phyloP scores from a whole-genome alignment of 2,888 invertebrate genomes.

The Crematogaster levior region DNA sequence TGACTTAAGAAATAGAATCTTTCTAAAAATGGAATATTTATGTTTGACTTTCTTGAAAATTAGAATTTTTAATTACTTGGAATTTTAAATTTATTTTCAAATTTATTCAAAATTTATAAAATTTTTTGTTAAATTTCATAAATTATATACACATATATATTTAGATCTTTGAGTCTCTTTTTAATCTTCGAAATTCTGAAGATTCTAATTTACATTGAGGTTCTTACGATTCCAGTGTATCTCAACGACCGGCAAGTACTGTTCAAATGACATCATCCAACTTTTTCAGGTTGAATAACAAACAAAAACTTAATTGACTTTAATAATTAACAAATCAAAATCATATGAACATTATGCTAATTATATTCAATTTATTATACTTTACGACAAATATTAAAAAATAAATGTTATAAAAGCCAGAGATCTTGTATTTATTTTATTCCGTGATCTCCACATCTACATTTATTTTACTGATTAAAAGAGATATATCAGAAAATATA shows the following conservation, averaged over 20 bases:
- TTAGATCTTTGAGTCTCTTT: not conserved
- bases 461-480: not conserved
- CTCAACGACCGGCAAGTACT: conserved; percentile 12
- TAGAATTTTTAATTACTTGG: not conserved
- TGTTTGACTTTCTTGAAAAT: conserved; percentile 8
- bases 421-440: conserved; percentile 13
- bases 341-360: not conserved
- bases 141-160: too few species aligned
- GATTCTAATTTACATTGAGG: not conserved
- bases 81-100: not conserved
- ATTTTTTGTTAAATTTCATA: too few species aligned
- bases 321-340: conserved; percentile 19
- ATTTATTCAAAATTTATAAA: too few species aligned
- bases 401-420: conserved; percentile 38
- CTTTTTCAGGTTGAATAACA: not conserved
- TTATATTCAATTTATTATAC: conserved; percentile 41
- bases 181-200: not conserved
- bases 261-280: conserved; percentile 7
- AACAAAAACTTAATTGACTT: conserved; percentile 13
- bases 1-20: not conserved
- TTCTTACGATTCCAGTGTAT: not conserved
- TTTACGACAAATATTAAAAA: conserved; percentile 22
- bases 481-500: too few species aligned
- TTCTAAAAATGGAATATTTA: conserved; percentile 11
- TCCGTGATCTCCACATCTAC: not conserved